Base-by-base conservation (phyloP, 2,888 invertebrate species). In the Cephus rjabovi region DNA sequence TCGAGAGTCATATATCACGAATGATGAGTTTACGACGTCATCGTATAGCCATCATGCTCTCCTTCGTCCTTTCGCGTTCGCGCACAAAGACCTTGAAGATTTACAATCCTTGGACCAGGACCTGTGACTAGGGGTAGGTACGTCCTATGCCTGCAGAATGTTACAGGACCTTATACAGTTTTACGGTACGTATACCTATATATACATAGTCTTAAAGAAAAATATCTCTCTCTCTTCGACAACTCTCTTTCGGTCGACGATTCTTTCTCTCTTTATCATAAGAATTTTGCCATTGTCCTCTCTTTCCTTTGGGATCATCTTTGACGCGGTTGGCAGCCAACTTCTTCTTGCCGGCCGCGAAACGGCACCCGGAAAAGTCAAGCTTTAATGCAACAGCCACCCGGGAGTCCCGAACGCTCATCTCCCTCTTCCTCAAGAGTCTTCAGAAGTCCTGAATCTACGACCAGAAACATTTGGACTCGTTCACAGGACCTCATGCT, bases 11-110 rank as follows among this genome's bases (percentile, higher is more conserved):
- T 85, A 85, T 85, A 85, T 85, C 84, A 85, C 81, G 81, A 76
- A 89, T 89, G 86, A 88, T 88, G 87, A 89, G 87, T 88, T 88
- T 88, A 88, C 83, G 34, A 82, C 83, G 80, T 74, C 79, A 83
- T 87, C 82, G 85, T 86, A 86, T 86, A 86, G 82, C 87, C 84
- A 88, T 88, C 82, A 88, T 87, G 80, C 85, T 81, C 82, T 83
- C 77, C 83, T 84, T 86, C 83, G 87, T 88, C 88, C 85, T 86
- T 87, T 82, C 81, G 84, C 80, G 81, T 74, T 70, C 75, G 83
- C 82, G 83, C 80, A 80, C 71, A 77, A 30, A 34, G 74, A 77
- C 71, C 33, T 33, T 74, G 81, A 81, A 86, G 86, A 87, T 87
- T 87, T 87, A 87, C 83, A 86, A 85, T 79, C 33, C 71, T 71